phyloP scores from a whole-genome alignment of 2,888 invertebrate genomes.

The Tanaodytes sp. region DNA sequence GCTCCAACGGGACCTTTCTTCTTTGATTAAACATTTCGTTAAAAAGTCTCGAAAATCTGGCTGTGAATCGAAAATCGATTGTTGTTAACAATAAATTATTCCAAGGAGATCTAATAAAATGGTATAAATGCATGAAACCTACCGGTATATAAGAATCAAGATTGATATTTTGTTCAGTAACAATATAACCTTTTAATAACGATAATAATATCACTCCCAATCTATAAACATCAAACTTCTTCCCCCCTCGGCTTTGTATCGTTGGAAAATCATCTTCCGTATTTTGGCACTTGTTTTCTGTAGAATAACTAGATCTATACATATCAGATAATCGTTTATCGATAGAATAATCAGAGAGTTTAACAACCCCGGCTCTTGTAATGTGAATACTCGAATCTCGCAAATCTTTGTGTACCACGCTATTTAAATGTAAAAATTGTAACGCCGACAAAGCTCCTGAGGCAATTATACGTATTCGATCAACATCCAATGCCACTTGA shows the following conservation, averaged over 20 bases:
- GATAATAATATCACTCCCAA: conserved; percentile 82
- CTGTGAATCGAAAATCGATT: conserved; percentile 66
- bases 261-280: conserved; percentile 68
- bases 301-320: conserved; percentile 62
- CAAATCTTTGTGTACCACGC: conserved; percentile 88
- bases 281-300: conserved; percentile 60
- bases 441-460: conserved; percentile 83
- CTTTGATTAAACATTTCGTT: conserved; percentile 80
- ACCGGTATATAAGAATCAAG: conserved; percentile 76
- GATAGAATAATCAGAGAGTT: conserved; percentile 81
- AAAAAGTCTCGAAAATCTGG: conserved; percentile 82
- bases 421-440: conserved; percentile 85
- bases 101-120: no score
- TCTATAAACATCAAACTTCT: conserved; percentile 83
- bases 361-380: conserved; percentile 77
- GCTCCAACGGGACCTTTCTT: conserved; percentile 83
- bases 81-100: no score
- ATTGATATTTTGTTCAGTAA: conserved; percentile 75
- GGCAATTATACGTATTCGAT: conserved; percentile 79
- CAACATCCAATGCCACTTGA: conserved; percentile 75
- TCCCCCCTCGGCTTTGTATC: conserved; percentile 74
- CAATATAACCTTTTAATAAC: conserved; percentile 76
- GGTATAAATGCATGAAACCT: neutral
- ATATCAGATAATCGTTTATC: conserved; percentile 80
- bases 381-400: conserved; percentile 83